Evolutionary conservation across 2,888 invertebrate genomes (phyloP).

Genomic region (Colostygia pectinataria): DNA sequence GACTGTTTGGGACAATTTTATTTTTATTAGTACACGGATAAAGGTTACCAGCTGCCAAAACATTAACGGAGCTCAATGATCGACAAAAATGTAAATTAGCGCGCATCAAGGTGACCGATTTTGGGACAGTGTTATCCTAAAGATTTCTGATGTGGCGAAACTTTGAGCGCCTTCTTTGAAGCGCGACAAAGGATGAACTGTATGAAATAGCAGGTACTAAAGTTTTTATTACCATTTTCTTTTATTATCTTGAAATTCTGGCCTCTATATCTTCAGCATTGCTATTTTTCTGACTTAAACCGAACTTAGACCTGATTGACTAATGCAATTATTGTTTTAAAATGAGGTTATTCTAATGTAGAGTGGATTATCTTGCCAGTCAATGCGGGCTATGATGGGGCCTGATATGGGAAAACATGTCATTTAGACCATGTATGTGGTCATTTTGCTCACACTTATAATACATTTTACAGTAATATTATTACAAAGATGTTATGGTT

Average conservation of each 20-base stretch:
- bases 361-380: background rate
- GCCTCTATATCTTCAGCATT: too few relatives aligned
- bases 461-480: too few relatives aligned
- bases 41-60: conserved; percentile 35
- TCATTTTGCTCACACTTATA: too few relatives aligned
- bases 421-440: background rate
- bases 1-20: conserved; percentile 30
- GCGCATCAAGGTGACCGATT: conserved; percentile 35
- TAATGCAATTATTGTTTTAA: background rate
- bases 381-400: conserved; percentile 7
- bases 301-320: background rate
- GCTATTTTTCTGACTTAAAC: too few relatives aligned
- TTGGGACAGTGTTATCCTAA: conserved; percentile 25
- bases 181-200: background rate
- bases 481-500: too few relatives aligned
- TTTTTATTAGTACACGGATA: conserved; percentile 32
- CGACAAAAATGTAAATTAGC: conserved; percentile 33
- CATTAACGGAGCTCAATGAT: conserved; percentile 30
- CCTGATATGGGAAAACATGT: conserved; percentile 1
- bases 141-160: conserved; percentile 10
- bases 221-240: too few relatives aligned
- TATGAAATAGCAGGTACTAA: too few relatives aligned
- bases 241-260: too few relatives aligned
- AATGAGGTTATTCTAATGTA: background rate
- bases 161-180: conserved; percentile 3